Evolutionary conservation across 2,888 invertebrate species (phyloP).

Genomic region (Cremastobaeus sp.): DNA sequence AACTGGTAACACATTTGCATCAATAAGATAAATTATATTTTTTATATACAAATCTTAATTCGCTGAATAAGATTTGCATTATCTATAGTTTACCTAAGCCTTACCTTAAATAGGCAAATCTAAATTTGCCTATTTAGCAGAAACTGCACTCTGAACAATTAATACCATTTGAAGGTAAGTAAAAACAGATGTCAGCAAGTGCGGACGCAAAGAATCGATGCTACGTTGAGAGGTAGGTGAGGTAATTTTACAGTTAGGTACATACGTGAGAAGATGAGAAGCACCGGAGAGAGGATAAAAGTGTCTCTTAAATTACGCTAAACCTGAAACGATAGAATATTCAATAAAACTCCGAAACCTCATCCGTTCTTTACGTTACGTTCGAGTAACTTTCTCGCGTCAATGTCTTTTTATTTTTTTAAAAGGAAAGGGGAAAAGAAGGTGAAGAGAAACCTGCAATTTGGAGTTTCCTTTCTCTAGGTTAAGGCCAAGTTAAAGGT

Average conservation of each 20-base stretch:
- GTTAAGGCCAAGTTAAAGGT: constrained; percentile 46
- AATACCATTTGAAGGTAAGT: background rate
- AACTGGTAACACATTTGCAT: constrained; percentile 17
- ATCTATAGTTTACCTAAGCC: too few species aligned
- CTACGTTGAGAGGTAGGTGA: background rate
- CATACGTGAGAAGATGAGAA: constrained; percentile 28
- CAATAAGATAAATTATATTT: constrained; percentile 8
- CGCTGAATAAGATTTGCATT: too few species aligned
- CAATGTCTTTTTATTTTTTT: constrained; percentile 44
- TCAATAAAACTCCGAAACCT: constrained; percentile 26
- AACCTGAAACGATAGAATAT: constrained; percentile 33
- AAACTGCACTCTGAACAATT: too few species aligned
- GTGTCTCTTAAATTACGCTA: constrained; percentile 44
- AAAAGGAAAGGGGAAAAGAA: constrained; percentile 35
- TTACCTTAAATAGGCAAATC: too few species aligned
- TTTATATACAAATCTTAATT: too few species aligned
- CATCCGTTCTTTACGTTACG: constrained; percentile 29
- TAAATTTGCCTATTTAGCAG: too few species aligned
- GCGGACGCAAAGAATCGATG: background rate
- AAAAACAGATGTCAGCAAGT: background rate
- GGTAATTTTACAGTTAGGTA: constrained; percentile 40
- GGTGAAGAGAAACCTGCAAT: constrained; percentile 39
- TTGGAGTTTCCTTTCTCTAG: constrained; percentile 42
- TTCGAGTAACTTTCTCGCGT: constrained; percentile 54
- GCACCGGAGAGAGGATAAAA: constrained; percentile 17